Evolutionary conservation across 1,140 invertebrate genomes (phyloP).

Genomic region (Melitaea cinxia): DNA sequence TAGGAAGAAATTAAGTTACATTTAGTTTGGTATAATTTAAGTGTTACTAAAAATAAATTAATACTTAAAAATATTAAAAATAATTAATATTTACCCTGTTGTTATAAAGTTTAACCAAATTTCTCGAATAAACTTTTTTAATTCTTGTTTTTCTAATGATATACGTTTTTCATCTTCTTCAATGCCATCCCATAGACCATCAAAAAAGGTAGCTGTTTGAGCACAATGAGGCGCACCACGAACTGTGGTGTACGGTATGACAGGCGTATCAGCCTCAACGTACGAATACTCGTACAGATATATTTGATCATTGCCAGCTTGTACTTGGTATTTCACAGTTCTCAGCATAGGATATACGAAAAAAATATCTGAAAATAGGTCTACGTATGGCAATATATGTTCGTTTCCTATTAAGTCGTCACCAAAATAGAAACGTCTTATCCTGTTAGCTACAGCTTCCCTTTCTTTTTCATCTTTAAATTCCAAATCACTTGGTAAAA

Average conservation of each 20-base stretch:
- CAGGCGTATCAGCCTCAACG: constrained; percentile 28
- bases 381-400: constrained; percentile 45
- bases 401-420: constrained; percentile 39
- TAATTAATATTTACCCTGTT: constrained; percentile 48
- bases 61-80: too few relatives aligned
- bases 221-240: constrained; percentile 50
- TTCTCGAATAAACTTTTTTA: constrained; percentile 41
- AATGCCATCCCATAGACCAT: constrained; percentile 24
- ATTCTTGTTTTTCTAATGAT: constrained; percentile 35
- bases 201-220: constrained; percentile 44
- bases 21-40: too few relatives aligned
- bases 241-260: constrained; percentile 40
- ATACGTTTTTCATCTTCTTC: constrained; percentile 21
- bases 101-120: constrained; percentile 56
- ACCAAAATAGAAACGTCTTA: constrained; percentile 60
- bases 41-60: too few relatives aligned
- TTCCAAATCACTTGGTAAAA: constrained; percentile 52
- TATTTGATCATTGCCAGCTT: constrained; percentile 50
- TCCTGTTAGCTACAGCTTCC: constrained; percentile 41
- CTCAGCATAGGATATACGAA: constrained; percentile 48
- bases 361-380: constrained; percentile 54
- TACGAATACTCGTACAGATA: constrained; percentile 63
- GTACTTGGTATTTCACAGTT: constrained; percentile 45
- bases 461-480: constrained; percentile 48
- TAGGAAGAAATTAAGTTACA: too few relatives aligned